Conservation (phyloP, 2,113 vertebrate species). For the Conger conger region DNA sequence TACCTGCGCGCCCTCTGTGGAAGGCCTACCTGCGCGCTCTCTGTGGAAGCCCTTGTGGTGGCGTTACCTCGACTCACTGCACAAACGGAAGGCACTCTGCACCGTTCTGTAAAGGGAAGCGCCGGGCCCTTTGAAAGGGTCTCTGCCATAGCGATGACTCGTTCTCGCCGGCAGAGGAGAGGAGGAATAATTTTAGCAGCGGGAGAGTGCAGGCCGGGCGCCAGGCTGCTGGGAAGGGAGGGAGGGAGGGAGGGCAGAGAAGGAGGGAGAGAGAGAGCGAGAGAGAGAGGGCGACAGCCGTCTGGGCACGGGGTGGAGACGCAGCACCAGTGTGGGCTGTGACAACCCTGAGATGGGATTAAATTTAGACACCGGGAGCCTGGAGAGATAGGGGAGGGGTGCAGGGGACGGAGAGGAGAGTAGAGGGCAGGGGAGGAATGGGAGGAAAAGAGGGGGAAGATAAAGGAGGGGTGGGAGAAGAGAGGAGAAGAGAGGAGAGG, state of each 20-base stretch:
- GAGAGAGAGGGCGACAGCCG: constrained; percentile 24
- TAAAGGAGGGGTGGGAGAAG: neutral
- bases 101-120: neutral
- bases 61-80: neutral
- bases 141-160: neutral
- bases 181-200: neutral
- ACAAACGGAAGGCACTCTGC: neutral
- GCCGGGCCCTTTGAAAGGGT: neutral
- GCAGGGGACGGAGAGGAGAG: neutral
- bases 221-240: neutral
- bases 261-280: constrained; percentile 10
- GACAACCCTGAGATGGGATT: constrained; percentile 24
- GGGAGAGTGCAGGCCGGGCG: neutral
- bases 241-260: constrained; percentile 3
- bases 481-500: neutral
- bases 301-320: constrained; percentile 30
- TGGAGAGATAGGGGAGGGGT: constrained; percentile 3
- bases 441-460: neutral
- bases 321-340: constrained; percentile 17
- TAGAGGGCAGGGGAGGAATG: neutral
- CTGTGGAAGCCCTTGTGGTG: neutral
- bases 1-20: neutral
- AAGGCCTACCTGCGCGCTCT: neutral
- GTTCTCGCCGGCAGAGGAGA: neutral
- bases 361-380: constrained; percentile 30